Percentiles rank a stretch among this genome's conserved stretches.
Evolutionary conservation across 2,888 invertebrate species (phyloP).

Genomic region (Drosophila pseudotalamancana): DNA sequence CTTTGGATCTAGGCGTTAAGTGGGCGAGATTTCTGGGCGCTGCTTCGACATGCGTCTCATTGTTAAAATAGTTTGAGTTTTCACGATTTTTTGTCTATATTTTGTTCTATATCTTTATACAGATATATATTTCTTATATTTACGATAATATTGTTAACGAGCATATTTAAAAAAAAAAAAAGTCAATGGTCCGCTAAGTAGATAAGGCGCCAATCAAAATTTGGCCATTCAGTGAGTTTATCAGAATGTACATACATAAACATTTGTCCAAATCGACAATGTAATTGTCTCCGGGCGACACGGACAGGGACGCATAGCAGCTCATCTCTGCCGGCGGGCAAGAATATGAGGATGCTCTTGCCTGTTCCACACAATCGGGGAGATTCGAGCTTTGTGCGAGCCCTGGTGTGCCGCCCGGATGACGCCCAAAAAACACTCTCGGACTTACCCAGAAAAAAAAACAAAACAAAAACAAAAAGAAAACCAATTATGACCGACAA

Average conservation of each 20-base stretch:
- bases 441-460: conserved; percentile 47
- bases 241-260: conserved; percentile 5
- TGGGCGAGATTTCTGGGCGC: conserved; percentile 8
- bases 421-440: conserved; percentile 37
- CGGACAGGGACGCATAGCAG: conserved; percentile 34
- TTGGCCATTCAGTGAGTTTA: conserved; percentile 41
- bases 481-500: conserved; percentile 38
- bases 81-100: conserved; percentile 65
- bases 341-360: conserved; percentile 71
- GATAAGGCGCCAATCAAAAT: conserved; percentile 20
- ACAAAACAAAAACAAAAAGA: conserved; percentile 12
- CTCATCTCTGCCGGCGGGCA: conserved; percentile 34
- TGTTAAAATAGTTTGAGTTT: conserved; percentile 77
- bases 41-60: conserved; percentile 41
- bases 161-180: conserved; percentile 65
- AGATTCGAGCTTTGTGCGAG: conserved; percentile 48
- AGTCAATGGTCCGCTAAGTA: conserved; percentile 55
- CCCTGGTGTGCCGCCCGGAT: conserved; percentile 27
- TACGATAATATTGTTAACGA: conserved; percentile 65
- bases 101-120: conserved; percentile 37
- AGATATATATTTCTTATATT: conserved; percentile 45
- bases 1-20: not conserved
- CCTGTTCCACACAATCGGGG: conserved; percentile 42
- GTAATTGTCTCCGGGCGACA: conserved; percentile 23
- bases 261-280: not conserved